Evolutionary conservation across 2,797 vertebrate species (phyloP).

Genomic region (Lepus oiostolus): DNA sequence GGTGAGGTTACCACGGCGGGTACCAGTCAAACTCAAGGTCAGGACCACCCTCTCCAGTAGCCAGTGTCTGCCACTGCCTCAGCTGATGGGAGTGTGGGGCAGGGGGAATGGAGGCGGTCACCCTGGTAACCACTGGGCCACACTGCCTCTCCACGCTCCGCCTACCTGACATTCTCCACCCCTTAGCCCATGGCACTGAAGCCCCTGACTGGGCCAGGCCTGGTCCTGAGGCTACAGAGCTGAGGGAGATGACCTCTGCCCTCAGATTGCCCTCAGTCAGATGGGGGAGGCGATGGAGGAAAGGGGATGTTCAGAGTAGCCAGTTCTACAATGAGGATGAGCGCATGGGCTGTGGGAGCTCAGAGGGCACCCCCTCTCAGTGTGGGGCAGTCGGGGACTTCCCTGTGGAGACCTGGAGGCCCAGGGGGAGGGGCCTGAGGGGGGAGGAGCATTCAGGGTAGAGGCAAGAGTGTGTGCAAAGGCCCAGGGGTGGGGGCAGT

Average conservation of each 20-base stretch:
- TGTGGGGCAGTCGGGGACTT: not conserved
- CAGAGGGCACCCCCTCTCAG: not conserved
- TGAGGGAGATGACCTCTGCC: not conserved
- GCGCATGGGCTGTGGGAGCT: not conserved
- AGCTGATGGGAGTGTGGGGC: not conserved
- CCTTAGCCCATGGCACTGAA: not conserved
- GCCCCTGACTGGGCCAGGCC: not conserved
- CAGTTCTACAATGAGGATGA: not conserved
- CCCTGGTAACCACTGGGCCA: too few species aligned
- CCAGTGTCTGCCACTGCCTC: not conserved
- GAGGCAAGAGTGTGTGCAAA: not conserved
- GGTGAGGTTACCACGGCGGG: not conserved
- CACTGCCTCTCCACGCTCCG: not conserved
- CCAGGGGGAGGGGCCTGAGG: not conserved
- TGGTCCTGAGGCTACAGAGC: not conserved
- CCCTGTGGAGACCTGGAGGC: not conserved
- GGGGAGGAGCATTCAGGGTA: not conserved
- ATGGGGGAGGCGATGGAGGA: not conserved
- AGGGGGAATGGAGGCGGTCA: not conserved
- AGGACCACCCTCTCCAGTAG: not conserved
- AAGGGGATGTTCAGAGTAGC: fast-evolving
- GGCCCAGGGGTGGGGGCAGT: not conserved
- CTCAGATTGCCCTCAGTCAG: not conserved
- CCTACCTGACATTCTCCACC: not conserved
- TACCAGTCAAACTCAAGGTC: not conserved